phyloP scores from a whole-genome alignment of 2,888 invertebrate species.

The Neria commutata region DNA sequence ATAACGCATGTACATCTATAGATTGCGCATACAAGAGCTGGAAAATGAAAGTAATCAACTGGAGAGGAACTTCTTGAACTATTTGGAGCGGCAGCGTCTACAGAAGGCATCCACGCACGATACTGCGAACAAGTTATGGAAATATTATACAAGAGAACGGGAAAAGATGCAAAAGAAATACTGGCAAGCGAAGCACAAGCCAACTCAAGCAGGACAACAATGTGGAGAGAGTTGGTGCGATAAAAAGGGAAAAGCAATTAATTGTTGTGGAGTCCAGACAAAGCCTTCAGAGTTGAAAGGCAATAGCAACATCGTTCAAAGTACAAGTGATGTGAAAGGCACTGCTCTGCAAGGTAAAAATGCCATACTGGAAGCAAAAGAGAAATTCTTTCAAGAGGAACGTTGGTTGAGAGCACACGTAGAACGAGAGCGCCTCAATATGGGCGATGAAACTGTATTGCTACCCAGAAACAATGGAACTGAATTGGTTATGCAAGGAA shows the following conservation, averaged over 20 bases:
- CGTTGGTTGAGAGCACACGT: conserved; percentile 10
- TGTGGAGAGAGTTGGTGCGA: too few relatives aligned
- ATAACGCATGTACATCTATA: conserved; percentile 22
- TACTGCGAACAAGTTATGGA: conserved; percentile 23
- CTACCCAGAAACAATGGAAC: too few relatives aligned
- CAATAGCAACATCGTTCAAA: not conserved
- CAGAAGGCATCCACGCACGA: conserved; percentile 21
- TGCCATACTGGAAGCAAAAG: conserved; percentile 35
- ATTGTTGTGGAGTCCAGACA: not conserved
- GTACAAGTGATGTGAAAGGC: conserved; percentile 4
- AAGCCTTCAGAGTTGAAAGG: not conserved
- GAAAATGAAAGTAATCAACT: conserved; percentile 57
- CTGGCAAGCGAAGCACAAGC: not conserved
- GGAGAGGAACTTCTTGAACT: conserved; percentile 52
- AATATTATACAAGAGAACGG: conserved; percentile 8
- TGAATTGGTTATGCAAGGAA: too few relatives aligned
- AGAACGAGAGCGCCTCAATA: too few relatives aligned
- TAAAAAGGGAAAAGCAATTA: too few relatives aligned
- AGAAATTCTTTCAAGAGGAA: conserved; percentile 33
- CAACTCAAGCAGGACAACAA: too few relatives aligned
- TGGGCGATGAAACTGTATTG: too few relatives aligned
- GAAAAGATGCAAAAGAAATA: conserved; percentile 25
- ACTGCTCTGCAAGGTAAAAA: conserved; percentile 25
- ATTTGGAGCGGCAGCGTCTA: conserved; percentile 44
- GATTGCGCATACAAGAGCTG: conserved; percentile 54